Base-by-base conservation (phyloP, 2,113 vertebrate species). In the Gymnarchus niloticus region DNA sequence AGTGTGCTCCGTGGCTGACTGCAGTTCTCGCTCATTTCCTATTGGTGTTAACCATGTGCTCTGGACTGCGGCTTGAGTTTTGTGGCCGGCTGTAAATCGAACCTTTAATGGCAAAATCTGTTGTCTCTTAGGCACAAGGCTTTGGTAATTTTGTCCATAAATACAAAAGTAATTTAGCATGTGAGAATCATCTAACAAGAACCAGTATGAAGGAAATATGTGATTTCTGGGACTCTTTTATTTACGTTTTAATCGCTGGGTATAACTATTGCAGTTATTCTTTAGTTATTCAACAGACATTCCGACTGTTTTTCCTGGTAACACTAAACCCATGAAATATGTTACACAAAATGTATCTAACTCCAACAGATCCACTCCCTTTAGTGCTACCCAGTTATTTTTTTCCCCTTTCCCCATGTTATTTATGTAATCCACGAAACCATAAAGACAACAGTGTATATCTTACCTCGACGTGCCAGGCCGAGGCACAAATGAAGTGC, bases 361-460 rank as follows among this genome's bases (percentile, higher is more conserved):
- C 41, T 48, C 46, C n/a, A 21, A 21, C 76, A 49, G 76, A 33
- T 0, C 65, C 3, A 17, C 1, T 78, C 19, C 76, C 76, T 37
- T 48, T 48, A 46, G 21, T 78, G 44, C 49, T 48, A 0, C 4
- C 1, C 48, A 17, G 78, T 14, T 17, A 19, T 25, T 82, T 54
- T 7, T 56, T n/a, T 19, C 25, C 48, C 51, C n/a, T 10, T 21
- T 82, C 37, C 51, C 23, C 19, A 33, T 1, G 76, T 54, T 54
- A 82, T 54, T 54, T 52, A 54, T 54, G 80, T 82, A 82, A 33
- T 51, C 5, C 3, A n/a, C 14, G 51, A 82, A 82, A 33, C 49
- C 80, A 54, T 82, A 82, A 82, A 82, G 44, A 51, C 80, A 54
- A 3, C 80, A 33, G 49, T 56, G 51, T 82, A 33, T 82, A 37